phyloP scores from a whole-genome alignment of 2,888 invertebrate genomes.

The Elmis aenea region DNA sequence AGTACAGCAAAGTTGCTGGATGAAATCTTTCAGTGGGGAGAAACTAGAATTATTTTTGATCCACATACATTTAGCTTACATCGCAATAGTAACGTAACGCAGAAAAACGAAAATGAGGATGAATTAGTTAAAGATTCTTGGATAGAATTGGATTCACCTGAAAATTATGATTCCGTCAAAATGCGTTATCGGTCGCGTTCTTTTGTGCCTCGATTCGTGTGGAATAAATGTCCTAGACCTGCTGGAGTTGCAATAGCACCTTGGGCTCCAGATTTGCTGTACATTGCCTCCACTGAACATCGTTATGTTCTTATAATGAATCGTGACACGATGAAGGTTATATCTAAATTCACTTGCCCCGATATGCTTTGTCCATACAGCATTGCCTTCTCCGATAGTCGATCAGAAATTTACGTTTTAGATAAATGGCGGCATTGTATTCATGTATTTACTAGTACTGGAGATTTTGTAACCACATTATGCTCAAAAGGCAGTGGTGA shows the following conservation, averaged over 20 bases:
- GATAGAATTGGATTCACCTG: constrained; percentile 37
- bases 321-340: constrained; percentile 25
- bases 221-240: constrained; percentile 59
- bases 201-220: constrained; percentile 53
- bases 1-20: constrained; percentile 54
- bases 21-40: constrained; percentile 56
- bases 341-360: constrained; percentile 50
- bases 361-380: constrained; percentile 61
- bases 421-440: constrained; percentile 68
- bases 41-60: constrained; percentile 53
- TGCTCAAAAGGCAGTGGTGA: constrained; percentile 61
- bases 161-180: constrained; percentile 48
- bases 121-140: not conserved
- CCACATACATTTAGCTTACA: constrained; percentile 53
- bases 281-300: constrained; percentile 57
- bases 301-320: constrained; percentile 36
- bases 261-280: constrained; percentile 59
- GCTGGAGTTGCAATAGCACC: constrained; percentile 63
- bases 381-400: constrained; percentile 54
- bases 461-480: constrained; percentile 55
- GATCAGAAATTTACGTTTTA: constrained; percentile 56
- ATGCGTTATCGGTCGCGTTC: constrained; percentile 52
- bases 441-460: constrained; percentile 62
- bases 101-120: constrained; percentile 37
- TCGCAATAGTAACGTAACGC: constrained; percentile 52